Evolutionary conservation across 53 echinoderm and acorn worm species (phyloP).

Genomic region (Glandiceps talaboti): DNA sequence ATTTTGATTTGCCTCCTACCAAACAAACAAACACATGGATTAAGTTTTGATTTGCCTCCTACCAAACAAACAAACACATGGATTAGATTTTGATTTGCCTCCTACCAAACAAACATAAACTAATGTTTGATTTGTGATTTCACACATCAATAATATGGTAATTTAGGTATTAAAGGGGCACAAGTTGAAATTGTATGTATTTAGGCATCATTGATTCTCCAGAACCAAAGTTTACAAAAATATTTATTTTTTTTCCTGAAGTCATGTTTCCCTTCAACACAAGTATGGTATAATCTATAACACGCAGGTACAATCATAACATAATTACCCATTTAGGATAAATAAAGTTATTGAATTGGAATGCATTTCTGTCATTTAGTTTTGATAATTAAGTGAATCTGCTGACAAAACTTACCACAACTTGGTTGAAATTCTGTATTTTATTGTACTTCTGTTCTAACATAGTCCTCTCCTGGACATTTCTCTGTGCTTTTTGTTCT

Average conservation of each 20-base stretch:
- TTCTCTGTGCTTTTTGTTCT: conserved; percentile 18
- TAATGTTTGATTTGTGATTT: conserved; percentile 46
- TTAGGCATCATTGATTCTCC: too few relatives aligned
- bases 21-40: conserved; percentile 25
- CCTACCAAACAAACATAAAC: conserved; percentile 26
- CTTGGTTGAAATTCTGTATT: conserved; percentile 79
- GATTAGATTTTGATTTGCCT: conserved; percentile 67
- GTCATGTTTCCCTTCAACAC: too few relatives aligned
- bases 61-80: conserved; percentile 9
- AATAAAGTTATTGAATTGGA: too few relatives aligned
- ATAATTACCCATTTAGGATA: too few relatives aligned
- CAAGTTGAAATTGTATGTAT: neutral
- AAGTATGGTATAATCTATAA: too few relatives aligned
- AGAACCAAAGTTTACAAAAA: too few relatives aligned
- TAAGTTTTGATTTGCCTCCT: conserved; percentile 71
- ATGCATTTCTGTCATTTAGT: too few relatives aligned
- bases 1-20: conserved; percentile 64
- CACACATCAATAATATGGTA: too few relatives aligned
- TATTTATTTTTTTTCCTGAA: too few relatives aligned
- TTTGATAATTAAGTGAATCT: too few relatives aligned
- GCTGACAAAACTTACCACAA: conserved; percentile 74
- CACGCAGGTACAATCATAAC: too few relatives aligned
- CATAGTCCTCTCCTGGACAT: conserved; percentile 41
- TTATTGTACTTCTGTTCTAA: conserved; percentile 66
- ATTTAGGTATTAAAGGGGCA: neutral